phyloP scores from a whole-genome alignment of 2,888 invertebrate species.

The Caenorhabditis panamensis region DNA sequence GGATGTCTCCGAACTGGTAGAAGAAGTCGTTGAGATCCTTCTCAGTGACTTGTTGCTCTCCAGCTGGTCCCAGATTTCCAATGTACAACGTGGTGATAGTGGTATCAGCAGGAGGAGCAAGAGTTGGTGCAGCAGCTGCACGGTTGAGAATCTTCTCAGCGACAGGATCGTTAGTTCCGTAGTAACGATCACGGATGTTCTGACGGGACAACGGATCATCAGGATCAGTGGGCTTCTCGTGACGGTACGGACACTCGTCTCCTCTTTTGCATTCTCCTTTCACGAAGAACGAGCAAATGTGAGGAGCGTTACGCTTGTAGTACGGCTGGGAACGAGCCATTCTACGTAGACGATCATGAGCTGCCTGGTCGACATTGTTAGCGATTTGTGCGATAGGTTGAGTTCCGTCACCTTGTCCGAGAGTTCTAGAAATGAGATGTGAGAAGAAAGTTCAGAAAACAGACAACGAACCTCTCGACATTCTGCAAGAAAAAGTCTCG shows the following conservation, averaged over 20 bases:
- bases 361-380: slow-evolving; percentile 73
- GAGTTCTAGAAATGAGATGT: slow-evolving; percentile 68
- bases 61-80: slow-evolving; percentile 91
- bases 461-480: slow-evolving; percentile 50
- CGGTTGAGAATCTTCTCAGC: slow-evolving; percentile 93
- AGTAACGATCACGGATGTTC: slow-evolving; percentile 94
- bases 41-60: slow-evolving; percentile 86
- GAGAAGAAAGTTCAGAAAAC: background rate
- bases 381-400: slow-evolving; percentile 83
- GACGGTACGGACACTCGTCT: slow-evolving; percentile 95
- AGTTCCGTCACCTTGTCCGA: slow-evolving; percentile 83
- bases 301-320: slow-evolving; percentile 94
- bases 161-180: slow-evolving; percentile 95
- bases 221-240: slow-evolving; percentile 96
- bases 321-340: slow-evolving; percentile 94
- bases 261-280: slow-evolving; percentile 96
- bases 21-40: slow-evolving; percentile 93
- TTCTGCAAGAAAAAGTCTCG: slow-evolving; percentile 85
- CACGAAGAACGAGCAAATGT: slow-evolving; percentile 98
- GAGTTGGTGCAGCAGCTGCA: slow-evolving; percentile 89
- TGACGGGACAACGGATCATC: slow-evolving; percentile 97
- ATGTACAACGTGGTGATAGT: slow-evolving; percentile 96
- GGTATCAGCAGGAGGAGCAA: slow-evolving; percentile 95
- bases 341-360: slow-evolving; percentile 64
- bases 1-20: slow-evolving; percentile 98